Conservation (phyloP, 92 coral and sea anemone genomes). For the Diadumene lineata region DNA sequence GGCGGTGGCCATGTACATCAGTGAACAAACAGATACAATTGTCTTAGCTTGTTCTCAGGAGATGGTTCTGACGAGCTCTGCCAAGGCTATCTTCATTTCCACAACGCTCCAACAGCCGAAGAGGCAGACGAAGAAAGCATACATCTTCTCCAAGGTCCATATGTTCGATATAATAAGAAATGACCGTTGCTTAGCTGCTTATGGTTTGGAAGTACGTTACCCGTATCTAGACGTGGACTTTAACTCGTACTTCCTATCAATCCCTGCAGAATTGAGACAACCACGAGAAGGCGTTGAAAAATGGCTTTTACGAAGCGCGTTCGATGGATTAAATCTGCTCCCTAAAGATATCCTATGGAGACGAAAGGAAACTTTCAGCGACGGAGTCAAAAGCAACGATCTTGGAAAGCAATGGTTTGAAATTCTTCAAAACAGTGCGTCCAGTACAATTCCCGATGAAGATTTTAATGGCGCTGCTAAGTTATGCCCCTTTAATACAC, state of each 20-base stretch:
- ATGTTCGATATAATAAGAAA: conserved; percentile 89
- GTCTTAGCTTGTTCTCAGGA: conserved; percentile 89
- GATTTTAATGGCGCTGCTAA: conserved; percentile 63
- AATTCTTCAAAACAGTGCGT: conserved; percentile 72
- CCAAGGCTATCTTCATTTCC: conserved; percentile 97
- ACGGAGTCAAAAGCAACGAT: conserved; percentile 84
- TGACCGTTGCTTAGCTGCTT: conserved; percentile 90
- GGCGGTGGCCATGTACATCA: conserved; percentile 93
- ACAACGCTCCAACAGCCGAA: conserved; percentile 89
- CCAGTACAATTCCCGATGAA: conserved; percentile 69
- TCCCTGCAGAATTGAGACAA: conserved; percentile 80
- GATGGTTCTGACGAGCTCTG: conserved; percentile 95
- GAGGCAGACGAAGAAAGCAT: conserved; percentile 87
- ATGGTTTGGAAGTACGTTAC: conserved; percentile 89
- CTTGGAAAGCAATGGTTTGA: conserved; percentile 94
- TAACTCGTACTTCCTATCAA: conserved; percentile 87
- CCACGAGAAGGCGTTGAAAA: conserved; percentile 87
- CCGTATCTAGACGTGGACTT: conserved; percentile 93
- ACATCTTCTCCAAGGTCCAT: conserved; percentile 78
- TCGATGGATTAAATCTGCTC: conserved; percentile 73
- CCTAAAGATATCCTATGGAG: conserved; percentile 96
- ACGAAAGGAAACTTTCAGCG: conserved; percentile 95
- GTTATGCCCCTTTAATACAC: conserved; percentile 81
- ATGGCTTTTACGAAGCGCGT: conserved; percentile 85
- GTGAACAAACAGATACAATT: conserved; percentile 82